Base-by-base conservation (phyloP, 2,797 vertebrate genomes). In the Steatocranus sp. region DNA sequence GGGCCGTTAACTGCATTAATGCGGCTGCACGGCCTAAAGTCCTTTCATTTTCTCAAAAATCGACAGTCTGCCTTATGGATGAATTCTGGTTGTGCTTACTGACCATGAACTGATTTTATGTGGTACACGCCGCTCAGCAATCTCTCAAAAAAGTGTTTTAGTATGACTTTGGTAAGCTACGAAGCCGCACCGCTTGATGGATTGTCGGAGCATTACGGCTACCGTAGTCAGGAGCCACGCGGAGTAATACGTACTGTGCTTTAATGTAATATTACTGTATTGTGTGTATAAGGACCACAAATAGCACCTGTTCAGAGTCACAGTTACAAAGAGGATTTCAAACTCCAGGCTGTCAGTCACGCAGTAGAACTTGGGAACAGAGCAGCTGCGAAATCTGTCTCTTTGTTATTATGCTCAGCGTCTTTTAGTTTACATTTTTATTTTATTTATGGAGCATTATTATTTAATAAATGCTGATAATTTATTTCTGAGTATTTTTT, bases 101-200 rank as follows among this genome's bases (percentile, higher is more conserved):
- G 51, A 53, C 51, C 23, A 6, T 1, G 1, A 53, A 53, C 23
- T 12, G 51, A 25, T 53, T 53, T 53, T 27, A 53, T 53, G 51
- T 54, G 51, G 12, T 27, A 0, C 23, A 54, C 4, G 4, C 12
- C 2, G 1, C 51, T 15, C 23, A 54, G 51, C 12, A 54, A 54
- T 54, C 7, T 15, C 23, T 27, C 23, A 54, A 54, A 49, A 49
- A 54, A 54, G 14, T 27, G 23, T 15, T 54, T 54, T 54, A 54
- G 51, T 54, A 54, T 0, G 1, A 15, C 7, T 54, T 54, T 54
- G 4, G 12, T 15, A 27, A 51, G 7, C 23, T 15, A 27, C 4
- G 1, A 54, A 54, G 51, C 23, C 7, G 1, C 23, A 25, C 3
- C 0, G 7, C 51, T 53, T 5, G 7, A 53, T 53, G 51, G 51